Base-by-base conservation (phyloP, 2,113 vertebrate species). In the Gopherus evgoodei region DNA sequence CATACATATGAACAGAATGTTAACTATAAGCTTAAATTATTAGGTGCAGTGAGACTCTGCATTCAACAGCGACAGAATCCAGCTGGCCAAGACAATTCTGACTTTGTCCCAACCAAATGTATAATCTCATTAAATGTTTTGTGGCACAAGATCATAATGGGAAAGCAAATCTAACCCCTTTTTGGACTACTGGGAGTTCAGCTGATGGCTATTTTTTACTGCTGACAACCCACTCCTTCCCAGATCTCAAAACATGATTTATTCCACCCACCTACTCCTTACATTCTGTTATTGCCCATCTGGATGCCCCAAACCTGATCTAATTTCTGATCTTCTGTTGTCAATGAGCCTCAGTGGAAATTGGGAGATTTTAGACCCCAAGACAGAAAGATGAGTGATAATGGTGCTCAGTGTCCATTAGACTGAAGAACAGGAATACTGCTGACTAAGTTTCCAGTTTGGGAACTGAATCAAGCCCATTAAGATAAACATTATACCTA, bases 1-100 rank as follows among this genome's bases (percentile, higher is more conserved):
- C 53, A 83, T 44, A 54, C 92, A 85, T 27, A 6, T 27, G 78
- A 96, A 94, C 59, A 59, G 42, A 95, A 19, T 1, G 3, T 81
- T 91, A 94, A 95, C 90, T 93, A 96, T 83, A 96, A 90, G 79
- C 93, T 85, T 92, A 96, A 96, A 97, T 81, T 89, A 93, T 54
- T 38, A 75, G 56, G 35, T 83, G 16, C 82, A 95, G 88, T 87
- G 95, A 93, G 82, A 56, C 72, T 72, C 79, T 83, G 72, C 86
- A 88, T 94, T 94, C 79, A 93, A 92, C 89, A 92, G 83, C 93
- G 65, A 81, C 56, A n/a, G 22, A 75, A 93, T 83, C 79, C 89
- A 95, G 89, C 89, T 87, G 83, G 94, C 79, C 87, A 95, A 94
- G 82, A 57, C 0, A 27, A 91, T 92, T 95, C 83, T 96, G 87